Conservation (phyloP, 2,113 vertebrate species). For the Ammodytes dubius region DNA sequence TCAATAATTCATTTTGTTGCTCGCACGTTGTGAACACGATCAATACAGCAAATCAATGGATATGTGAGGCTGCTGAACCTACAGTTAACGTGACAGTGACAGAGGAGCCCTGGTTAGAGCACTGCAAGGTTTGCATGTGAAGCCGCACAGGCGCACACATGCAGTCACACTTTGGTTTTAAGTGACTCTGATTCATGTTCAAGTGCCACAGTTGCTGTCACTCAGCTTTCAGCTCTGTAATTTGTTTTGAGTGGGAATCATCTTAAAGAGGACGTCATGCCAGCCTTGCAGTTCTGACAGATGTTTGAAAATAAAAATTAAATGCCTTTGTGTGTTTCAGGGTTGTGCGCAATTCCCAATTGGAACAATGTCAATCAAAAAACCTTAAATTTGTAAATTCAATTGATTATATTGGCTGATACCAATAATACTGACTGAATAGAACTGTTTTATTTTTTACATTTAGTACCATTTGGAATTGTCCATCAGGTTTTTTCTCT, state of each 20-base stretch:
- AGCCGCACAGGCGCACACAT: background rate
- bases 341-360: background rate
- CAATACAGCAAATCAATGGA: constrained; percentile 7
- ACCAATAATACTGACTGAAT: background rate
- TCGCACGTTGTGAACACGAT: background rate
- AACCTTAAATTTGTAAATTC: background rate
- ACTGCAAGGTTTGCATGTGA: background rate
- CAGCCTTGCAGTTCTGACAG: constrained; percentile 33
- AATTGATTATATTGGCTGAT: background rate
- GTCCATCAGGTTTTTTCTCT: background rate
- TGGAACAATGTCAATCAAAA: background rate
- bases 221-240: constrained; percentile 52
- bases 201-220: constrained; percentile 29
- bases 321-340: background rate
- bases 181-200: constrained; percentile 49
- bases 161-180: constrained; percentile 7
- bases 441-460: background rate
- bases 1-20: constrained; percentile 8
- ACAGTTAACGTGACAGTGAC: background rate
- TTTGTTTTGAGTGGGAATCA: constrained; percentile 59
- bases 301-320: constrained; percentile 11
- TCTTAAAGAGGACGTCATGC: constrained; percentile 37
- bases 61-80: background rate
- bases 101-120: background rate
- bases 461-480: too few species aligned